phyloP scores from a whole-genome alignment of 2,888 invertebrate genomes.

The Microctonus brassicae region DNA sequence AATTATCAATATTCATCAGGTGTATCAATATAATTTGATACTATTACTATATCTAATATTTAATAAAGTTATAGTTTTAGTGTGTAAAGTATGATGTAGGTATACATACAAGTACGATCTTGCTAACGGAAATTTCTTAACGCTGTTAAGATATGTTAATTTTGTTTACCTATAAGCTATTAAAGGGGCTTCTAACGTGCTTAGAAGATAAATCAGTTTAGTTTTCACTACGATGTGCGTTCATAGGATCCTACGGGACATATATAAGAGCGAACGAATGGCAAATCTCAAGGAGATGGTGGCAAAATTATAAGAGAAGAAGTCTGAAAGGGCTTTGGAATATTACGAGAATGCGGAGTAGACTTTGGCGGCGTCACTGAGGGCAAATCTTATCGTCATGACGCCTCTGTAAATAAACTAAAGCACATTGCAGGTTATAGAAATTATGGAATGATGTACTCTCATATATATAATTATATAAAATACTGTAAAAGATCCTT shows the following conservation, averaged over 20 bases:
- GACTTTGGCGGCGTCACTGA: slow-evolving; percentile 3
- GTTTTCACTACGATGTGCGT: slow-evolving; percentile 59
- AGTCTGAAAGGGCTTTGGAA: slow-evolving; percentile 17
- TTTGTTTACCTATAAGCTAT: slow-evolving; percentile 71
- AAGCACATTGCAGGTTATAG: not conserved
- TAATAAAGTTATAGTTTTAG: not conserved
- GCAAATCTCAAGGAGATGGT: no score
- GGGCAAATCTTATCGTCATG: slow-evolving; percentile 21
- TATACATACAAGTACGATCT: slow-evolving; percentile 12
- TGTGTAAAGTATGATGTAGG: not conserved
- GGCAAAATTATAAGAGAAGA: slow-evolving; percentile 34
- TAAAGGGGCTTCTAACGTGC: slow-evolving; percentile 68
- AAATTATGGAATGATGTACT: not conserved
- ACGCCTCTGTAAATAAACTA: not conserved
- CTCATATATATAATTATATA: no score
- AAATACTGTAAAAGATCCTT: no score
- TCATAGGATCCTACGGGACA: slow-evolving; percentile 31
- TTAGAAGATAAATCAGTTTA: slow-evolving; percentile 69
- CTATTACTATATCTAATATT: not conserved
- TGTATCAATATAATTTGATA: no score
- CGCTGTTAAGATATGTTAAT: slow-evolving; percentile 70
- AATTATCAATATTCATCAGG: no score
- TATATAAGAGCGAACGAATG: not conserved
- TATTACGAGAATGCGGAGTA: not conserved
- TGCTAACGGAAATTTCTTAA: slow-evolving; percentile 66